Base-by-base conservation (phyloP, 2,113 vertebrate genomes). In the Anser cygnoides region DNA sequence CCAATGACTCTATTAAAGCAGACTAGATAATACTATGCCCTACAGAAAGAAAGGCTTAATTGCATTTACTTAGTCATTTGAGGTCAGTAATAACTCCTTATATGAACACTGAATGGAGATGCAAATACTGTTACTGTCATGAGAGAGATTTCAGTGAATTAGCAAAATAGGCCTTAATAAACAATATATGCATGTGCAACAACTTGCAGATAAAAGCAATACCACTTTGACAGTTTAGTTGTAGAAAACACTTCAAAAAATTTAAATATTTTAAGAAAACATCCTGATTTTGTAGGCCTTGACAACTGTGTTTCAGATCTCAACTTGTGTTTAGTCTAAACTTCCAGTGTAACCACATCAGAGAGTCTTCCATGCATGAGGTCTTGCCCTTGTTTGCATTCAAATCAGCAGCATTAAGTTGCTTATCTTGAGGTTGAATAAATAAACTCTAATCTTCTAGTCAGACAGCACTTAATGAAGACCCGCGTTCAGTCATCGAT, bases 301-400 rank as follows among this genome's bases (percentile, higher is more conserved):
- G 90, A 79, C 95, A 97, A 96, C 81, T 75, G 61, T 96, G 84
- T 91, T 97, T 97, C 70, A 95, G 77, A 96, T 96, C 95, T 96
- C 84, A 75, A 11, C 82, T 83, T 92, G 79, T 96, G 87, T 97
- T 97, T 97, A 96, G 96, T 96, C 95, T 97, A 95, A 95, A 96
- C 95, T 95, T 96, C 52, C 93, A 97, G 75, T 43, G 59, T 86
- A 97, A 96, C 97, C 96, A 96, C 95, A 85, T 81, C 89, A 97
- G 88, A 93, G 93, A 88, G 84, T 77, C 94, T 96, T 96, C 92
- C 75, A 92, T 35, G 87, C 84, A 88, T 90, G 90, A 97, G 97
- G 77, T 92, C 91, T 93, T 92, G 94, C 93, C 95, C 97, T 96
- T 85, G 66, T 96, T 97, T 96, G 92, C 90, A 97, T 97, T 97